phyloP scores from a whole-genome alignment of 2,888 invertebrate species.

The Emmelina monodactyla region DNA sequence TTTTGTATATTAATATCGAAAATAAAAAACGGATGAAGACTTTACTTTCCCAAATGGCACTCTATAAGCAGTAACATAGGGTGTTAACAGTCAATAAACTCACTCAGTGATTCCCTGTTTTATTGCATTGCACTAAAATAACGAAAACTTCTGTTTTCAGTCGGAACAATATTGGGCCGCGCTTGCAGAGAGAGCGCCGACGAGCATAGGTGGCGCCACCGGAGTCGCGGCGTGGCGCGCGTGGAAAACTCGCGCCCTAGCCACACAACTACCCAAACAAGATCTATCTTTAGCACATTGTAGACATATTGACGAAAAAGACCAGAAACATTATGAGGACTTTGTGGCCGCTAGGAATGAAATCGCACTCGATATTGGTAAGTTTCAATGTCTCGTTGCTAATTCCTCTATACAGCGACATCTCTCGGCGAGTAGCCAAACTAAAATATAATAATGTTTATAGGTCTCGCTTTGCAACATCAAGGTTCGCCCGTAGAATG shows the following conservation, averaged over 20 bases:
- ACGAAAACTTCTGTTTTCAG: too few relatives aligned
- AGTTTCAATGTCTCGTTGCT: slow-evolving; percentile 2
- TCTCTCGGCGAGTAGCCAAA: slow-evolving; percentile 14
- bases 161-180: slow-evolving; percentile 93
- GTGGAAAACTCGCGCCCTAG: slow-evolving; percentile 67
- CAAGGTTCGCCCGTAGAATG: slow-evolving; percentile 72
- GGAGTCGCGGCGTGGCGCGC: slow-evolving; percentile 50
- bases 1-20: too few relatives aligned
- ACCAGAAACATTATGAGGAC: slow-evolving; percentile 87
- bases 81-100: too few relatives aligned
- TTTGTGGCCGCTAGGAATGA: slow-evolving; percentile 95
- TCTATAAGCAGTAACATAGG: too few relatives aligned
- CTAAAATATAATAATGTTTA: slow-evolving; percentile 19
- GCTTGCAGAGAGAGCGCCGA: slow-evolving; percentile 74
- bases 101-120: too few relatives aligned
- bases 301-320: slow-evolving; percentile 80
- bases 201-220: slow-evolving; percentile 39
- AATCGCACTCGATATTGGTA: slow-evolving; percentile 93
- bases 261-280: slow-evolving; percentile 91
- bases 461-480: slow-evolving; percentile 70
- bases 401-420: slow-evolving; percentile 10
- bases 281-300: slow-evolving; percentile 92
- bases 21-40: too few relatives aligned
- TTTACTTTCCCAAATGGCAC: too few relatives aligned
- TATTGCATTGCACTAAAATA: too few relatives aligned